phyloP scores from a whole-genome alignment of 2,888 invertebrate species.

The Pecten maximus region DNA sequence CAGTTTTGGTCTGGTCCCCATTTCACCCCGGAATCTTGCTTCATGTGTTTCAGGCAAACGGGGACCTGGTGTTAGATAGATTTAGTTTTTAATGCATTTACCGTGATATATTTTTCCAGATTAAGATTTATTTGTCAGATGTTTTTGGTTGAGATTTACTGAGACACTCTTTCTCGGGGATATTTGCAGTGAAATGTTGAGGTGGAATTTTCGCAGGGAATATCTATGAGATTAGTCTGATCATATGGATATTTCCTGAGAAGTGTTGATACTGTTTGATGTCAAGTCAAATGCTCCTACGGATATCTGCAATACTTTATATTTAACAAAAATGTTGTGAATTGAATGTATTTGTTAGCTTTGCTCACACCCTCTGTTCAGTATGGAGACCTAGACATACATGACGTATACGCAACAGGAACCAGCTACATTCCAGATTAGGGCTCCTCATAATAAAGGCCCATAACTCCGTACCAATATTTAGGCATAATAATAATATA shows the following conservation, averaged over 20 bases:
- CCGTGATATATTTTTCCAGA: not conserved
- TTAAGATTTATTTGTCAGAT: not conserved
- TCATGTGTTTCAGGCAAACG: not conserved
- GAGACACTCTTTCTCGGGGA: not conserved
- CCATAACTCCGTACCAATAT: slow-evolving; percentile 32
- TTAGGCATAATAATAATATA: slow-evolving; percentile 23
- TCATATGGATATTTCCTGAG: not conserved
- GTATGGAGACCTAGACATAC: not conserved
- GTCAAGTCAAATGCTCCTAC: not conserved
- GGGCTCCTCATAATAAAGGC: not conserved
- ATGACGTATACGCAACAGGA: not conserved
- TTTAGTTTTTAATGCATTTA: not conserved
- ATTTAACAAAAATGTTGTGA: not conserved
- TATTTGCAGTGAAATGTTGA: not conserved
- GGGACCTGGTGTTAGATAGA: not conserved
- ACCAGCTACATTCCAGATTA: slow-evolving; percentile 1
- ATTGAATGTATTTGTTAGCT: not conserved
- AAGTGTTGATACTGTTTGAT: not conserved
- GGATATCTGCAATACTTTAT: not conserved
- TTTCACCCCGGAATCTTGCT: not conserved
- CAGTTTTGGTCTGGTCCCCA: not conserved
- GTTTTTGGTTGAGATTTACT: slow-evolving; percentile 14
- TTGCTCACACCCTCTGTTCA: not conserved
- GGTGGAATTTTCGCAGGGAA: not conserved
- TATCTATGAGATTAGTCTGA: not conserved